Base-by-base conservation (phyloP, 2,888 invertebrate genomes). In the Ichneumoninae sp. region DNA sequence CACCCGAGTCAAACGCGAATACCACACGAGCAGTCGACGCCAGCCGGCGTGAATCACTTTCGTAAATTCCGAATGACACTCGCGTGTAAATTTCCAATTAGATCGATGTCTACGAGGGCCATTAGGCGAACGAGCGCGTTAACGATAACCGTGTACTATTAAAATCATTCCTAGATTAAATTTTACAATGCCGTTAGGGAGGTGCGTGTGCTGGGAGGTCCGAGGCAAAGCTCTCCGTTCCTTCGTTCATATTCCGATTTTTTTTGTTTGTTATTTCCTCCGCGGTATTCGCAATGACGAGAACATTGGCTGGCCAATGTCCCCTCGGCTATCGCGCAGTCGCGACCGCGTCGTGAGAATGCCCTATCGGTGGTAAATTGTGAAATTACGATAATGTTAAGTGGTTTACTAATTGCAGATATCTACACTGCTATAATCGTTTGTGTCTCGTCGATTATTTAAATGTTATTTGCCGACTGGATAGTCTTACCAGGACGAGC, bases 71-170 rank as follows among this genome's bases (percentile, higher is more conserved):
- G 70, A 65, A 73, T 52, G 81, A 60, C 57, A 40, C 36, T 81
- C 73, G 84, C 83, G 85, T 86, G 87, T 87, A 80, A 83, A 69
- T 74, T 87, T 87, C 81, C 87, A 88, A 88, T 88, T 87, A 87
- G 86, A 86, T 77, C 87, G 83, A 74, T 75, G 66, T 71, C 85
- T 73, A 80, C 66, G 71, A 83, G 81, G 71, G 71, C 71, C 78
- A 73, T 81, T 77, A 83, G 76, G 79, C 71, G 78, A 84, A 70
- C 75, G 79, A 63, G 54, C 57, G 76, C 81, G 83, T 85, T 83
- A 83, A 80, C 83, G 86, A 78, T 83, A 77, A 87, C 79, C 66
- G 80, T 65, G 47, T 19, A 13, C 84, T 85, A 83, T 87, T 87
- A 85, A 81, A 80, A 81, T 84, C 73, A 81, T 57, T 70, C 63